These are phyloP conservation scores for Oostethus manadensis DNA, from an alignment of 2,113 vertebrate genomes.

Conservation along the genomic window DNA sequence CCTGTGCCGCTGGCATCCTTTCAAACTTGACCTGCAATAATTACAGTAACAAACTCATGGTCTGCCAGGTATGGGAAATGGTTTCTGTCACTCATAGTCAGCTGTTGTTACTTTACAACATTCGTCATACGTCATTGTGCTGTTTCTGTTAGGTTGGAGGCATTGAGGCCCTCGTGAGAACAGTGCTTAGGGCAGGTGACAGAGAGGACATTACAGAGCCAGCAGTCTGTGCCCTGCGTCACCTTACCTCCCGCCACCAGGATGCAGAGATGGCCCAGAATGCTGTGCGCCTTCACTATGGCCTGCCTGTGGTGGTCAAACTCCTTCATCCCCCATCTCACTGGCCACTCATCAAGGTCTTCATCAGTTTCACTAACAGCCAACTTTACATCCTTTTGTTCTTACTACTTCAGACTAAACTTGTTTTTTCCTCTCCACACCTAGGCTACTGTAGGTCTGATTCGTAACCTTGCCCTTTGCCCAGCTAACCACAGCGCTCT, in stretches of 20 bases:
- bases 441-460: conserved; percentile 94
- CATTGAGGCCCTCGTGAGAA: conserved; percentile 94
- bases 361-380: not conserved
- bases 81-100: not conserved
- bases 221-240: conserved; percentile 92
- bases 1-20: conserved; percentile 95
- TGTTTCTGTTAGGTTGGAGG: conserved; percentile 83
- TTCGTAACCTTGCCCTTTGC: conserved; percentile 94
- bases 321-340: conserved; percentile 95
- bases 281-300: conserved; percentile 94
- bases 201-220: conserved; percentile 98
- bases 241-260: conserved; percentile 95
- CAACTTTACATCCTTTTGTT: not conserved
- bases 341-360: conserved; percentile 97
- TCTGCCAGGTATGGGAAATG: conserved; percentile 79
- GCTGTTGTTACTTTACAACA: not conserved
- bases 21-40: conserved; percentile 99
- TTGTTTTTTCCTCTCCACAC: not conserved
- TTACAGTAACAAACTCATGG: conserved; percentile 99
- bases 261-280: conserved; percentile 99
- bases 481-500: conserved; percentile 95
- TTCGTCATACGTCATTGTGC: not conserved
- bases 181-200: conserved; percentile 93
- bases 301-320: conserved; percentile 95
- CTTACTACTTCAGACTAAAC: not conserved